Conservation (phyloP, 1,140 invertebrate species). For the Brachionus calyciflorus region DNA sequence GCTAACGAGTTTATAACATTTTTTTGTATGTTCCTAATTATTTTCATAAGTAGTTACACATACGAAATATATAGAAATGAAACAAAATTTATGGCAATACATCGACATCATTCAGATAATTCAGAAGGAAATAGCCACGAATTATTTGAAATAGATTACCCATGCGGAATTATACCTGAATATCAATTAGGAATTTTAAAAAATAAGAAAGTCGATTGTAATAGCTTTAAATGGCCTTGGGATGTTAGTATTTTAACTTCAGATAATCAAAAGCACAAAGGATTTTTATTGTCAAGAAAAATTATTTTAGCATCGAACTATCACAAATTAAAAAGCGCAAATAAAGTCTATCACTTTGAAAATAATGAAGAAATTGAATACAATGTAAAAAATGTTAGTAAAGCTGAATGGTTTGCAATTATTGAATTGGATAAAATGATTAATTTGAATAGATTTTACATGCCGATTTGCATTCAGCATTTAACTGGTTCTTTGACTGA, state of each 20-base stretch:
- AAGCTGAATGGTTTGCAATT: neutral
- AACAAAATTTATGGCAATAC: neutral
- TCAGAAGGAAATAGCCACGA: neutral
- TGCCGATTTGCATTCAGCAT: conserved; percentile 16
- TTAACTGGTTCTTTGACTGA: neutral
- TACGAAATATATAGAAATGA: conserved; percentile 12
- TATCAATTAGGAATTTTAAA: conserved; percentile 12
- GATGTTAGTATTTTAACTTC: neutral
- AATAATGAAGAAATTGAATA: neutral
- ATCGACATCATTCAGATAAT: neutral
- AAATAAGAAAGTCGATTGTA: neutral
- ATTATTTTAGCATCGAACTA: neutral
- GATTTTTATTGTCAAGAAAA: neutral
- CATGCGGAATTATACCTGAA: conserved; percentile 10
- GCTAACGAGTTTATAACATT: neutral
- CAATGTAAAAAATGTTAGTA: neutral
- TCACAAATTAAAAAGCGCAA: no score
- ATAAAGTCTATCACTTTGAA: neutral
- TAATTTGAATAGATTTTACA: neutral
- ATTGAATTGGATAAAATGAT: neutral
- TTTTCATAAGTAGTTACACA: neutral
- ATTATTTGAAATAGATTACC: neutral
- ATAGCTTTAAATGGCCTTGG: neutral
- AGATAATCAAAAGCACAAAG: neutral
- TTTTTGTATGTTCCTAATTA: neutral